Conservation (phyloP, 2,888 invertebrate species). For the Dryomyza anilis region DNA sequence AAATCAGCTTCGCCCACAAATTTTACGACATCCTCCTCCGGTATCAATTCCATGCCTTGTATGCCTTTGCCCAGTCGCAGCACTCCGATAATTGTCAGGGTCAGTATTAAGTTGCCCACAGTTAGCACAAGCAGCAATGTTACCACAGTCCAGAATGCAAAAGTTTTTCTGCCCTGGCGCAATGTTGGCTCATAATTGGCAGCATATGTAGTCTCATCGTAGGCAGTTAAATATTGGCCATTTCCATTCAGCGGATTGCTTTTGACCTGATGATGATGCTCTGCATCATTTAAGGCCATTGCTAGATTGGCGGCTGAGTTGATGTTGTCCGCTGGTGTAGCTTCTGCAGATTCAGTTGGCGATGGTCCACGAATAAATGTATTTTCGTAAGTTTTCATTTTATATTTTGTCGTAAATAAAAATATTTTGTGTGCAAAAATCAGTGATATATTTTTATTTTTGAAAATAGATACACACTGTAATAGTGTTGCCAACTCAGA, state of each 20-base stretch:
- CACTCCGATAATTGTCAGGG: slow-evolving; percentile 80
- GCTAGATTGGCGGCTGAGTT: too few relatives aligned
- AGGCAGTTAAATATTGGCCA: slow-evolving; percentile 41
- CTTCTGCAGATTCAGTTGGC: slow-evolving; percentile 58
- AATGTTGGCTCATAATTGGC: not conserved
- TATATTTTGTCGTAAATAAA: too few relatives aligned
- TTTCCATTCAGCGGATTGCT: too few relatives aligned
- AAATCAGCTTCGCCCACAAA: slow-evolving; percentile 79
- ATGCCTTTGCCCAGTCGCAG: slow-evolving; percentile 80
- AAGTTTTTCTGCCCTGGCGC: slow-evolving; percentile 61
- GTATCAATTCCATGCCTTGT: slow-evolving; percentile 82
- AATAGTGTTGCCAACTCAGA: too few relatives aligned
- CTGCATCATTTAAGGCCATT: slow-evolving; percentile 44
- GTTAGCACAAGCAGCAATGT: slow-evolving; percentile 73
- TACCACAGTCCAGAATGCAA: slow-evolving; percentile 81
- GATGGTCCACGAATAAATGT: slow-evolving; percentile 58
- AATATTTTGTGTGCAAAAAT: too few relatives aligned
- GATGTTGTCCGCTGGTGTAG: slow-evolving; percentile 53
- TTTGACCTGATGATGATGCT: too few relatives aligned
- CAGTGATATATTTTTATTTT: too few relatives aligned
- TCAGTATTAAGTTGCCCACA: slow-evolving; percentile 79
- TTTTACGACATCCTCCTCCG: slow-evolving; percentile 75
- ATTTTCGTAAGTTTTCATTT: slow-evolving; percentile 56
- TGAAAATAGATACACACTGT: too few relatives aligned
- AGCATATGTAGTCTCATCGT: slow-evolving; percentile 27